These are phyloP conservation scores for Acleris laterana DNA, from an alignment of 2,888 invertebrate genomes.

Conservation along the genomic window DNA sequence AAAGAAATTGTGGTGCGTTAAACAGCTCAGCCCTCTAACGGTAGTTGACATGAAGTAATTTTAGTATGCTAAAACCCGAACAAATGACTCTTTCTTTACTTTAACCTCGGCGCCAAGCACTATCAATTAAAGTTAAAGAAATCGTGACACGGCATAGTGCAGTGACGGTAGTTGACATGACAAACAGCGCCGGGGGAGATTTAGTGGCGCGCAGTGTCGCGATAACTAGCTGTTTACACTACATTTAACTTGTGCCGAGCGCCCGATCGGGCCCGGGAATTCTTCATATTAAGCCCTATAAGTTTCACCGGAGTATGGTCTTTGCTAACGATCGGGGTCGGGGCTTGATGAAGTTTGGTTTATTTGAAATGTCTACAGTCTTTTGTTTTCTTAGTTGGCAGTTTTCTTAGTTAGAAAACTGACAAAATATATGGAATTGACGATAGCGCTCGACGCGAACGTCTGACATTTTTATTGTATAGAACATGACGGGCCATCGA, in stretches of 20 bases:
- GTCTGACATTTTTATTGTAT: no score
- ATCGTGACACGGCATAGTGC: conserved; percentile 55
- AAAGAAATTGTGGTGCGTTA: no score
- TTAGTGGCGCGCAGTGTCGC: conserved; percentile 68
- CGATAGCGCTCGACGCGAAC: no score
- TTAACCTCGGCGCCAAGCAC: neutral
- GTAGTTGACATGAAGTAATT: no score
- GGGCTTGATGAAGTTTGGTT: neutral
- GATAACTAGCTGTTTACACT: conserved; percentile 80
- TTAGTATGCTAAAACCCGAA: no score
- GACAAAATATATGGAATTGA: no score
- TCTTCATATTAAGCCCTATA: conserved; percentile 33
- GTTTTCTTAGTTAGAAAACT: no score
- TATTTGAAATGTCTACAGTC: neutral
- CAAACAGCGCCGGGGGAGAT: conserved; percentile 65
- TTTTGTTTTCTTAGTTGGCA: neutral
- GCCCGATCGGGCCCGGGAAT: conserved; percentile 50
- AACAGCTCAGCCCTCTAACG: no score
- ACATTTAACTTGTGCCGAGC: conserved; percentile 78
- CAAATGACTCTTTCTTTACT: no score
- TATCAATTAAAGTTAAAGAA: conserved; percentile 41
- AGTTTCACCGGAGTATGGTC: conserved; percentile 26
- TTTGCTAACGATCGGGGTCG: conserved; percentile 16
- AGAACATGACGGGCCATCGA: neutral
- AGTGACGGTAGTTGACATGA: conserved; percentile 67